Evolutionary conservation across 2,113 vertebrate species (phyloP).

Genomic region (Xiphorhynchus elegans): DNA sequence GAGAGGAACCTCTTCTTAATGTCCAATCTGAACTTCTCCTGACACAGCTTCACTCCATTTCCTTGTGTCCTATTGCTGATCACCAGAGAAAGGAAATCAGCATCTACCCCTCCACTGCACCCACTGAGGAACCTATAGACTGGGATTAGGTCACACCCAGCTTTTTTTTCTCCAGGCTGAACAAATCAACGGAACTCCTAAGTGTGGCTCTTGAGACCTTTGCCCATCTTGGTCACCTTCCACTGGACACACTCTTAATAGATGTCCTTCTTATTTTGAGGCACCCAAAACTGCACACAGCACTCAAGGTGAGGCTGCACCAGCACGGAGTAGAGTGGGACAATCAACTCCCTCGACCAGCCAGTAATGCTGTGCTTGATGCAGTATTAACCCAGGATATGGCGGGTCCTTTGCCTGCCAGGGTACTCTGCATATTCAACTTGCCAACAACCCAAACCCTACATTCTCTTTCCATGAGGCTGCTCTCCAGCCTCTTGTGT

Average conservation of each 20-base stretch:
- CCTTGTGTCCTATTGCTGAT: neutral
- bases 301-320: accelerated
- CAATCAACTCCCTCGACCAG: accelerated
- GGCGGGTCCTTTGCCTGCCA: neutral
- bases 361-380: neutral
- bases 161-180: neutral
- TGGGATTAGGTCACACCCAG: neutral
- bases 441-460: neutral
- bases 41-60: neutral
- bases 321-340: neutral
- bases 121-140: neutral
- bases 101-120: neutral
- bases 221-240: neutral
- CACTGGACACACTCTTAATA: neutral
- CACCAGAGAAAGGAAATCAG: neutral
- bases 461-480: accelerated
- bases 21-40: neutral
- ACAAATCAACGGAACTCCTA: neutral
- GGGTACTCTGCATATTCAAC: neutral
- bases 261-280: neutral
- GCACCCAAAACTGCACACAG: neutral
- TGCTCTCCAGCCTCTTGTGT: neutral
- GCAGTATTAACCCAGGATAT: neutral
- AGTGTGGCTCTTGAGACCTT: neutral
- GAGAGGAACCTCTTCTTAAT: neutral